Evolutionary conservation across 2,797 vertebrate genomes (phyloP).

Genomic region (Clarias fuscus): DNA sequence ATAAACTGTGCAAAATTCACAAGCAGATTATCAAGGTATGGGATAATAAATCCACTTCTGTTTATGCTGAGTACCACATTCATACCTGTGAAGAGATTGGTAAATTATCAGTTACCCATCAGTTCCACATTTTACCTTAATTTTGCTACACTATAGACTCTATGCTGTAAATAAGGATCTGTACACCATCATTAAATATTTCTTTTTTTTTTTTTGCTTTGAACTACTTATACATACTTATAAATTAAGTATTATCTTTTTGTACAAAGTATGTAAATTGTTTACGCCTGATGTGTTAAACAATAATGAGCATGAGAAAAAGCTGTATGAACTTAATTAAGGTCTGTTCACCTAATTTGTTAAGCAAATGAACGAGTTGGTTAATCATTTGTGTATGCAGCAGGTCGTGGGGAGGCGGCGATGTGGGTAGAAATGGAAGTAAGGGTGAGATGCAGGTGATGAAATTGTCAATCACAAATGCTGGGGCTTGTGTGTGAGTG

Average conservation of each 20-base stretch:
- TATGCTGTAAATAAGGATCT: not conserved
- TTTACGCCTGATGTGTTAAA: constrained; percentile 43
- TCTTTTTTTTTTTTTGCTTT: not conserved
- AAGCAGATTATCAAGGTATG: not conserved
- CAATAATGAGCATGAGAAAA: constrained; percentile 33
- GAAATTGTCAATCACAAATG: constrained; percentile 17
- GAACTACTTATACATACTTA: not conserved
- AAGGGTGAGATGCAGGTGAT: constrained; percentile 48
- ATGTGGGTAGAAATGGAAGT: constrained; percentile 32
- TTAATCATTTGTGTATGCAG: constrained; percentile 46
- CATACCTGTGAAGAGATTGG: not conserved
- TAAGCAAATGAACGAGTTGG: constrained; percentile 49
- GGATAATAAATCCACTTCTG: not conserved
- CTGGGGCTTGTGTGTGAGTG: constrained; percentile 20
- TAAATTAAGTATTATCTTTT: constrained; percentile 29
- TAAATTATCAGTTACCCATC: not conserved
- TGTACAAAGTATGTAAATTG: constrained; percentile 32
- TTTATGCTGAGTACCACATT: not conserved
- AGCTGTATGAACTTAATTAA: constrained; percentile 41
- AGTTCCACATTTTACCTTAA: not conserved
- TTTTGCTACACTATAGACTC: not conserved
- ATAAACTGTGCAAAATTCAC: not conserved
- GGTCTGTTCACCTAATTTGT: constrained; percentile 39
- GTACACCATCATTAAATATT: not conserved
- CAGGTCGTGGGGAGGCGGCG: constrained; percentile 25